phyloP scores from a whole-genome alignment of 2,888 invertebrate species.

The Caenorhabditis drosophilae region DNA sequence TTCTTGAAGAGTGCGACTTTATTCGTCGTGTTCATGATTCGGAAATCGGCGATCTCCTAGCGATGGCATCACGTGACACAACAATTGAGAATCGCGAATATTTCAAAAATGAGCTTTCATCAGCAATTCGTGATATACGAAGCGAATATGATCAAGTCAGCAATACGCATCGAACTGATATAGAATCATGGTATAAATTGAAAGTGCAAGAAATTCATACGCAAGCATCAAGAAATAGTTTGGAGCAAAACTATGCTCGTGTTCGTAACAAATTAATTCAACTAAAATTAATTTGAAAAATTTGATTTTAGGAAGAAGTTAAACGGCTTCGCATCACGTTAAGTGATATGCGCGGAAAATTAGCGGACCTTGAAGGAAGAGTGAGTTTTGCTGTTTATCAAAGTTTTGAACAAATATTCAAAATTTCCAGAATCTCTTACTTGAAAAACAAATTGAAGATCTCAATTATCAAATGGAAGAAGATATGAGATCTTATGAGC shows the following conservation, averaged over 20 bases:
- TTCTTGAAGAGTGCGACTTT: slow-evolving; percentile 73
- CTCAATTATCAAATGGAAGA: slow-evolving; percentile 71
- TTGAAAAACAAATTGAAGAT: slow-evolving; percentile 72
- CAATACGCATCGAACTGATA: slow-evolving; percentile 71
- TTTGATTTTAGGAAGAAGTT: slow-evolving; percentile 46
- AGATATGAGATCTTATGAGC: slow-evolving; percentile 69
- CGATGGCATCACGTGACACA: slow-evolving; percentile 71
- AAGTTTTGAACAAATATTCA: not conserved
- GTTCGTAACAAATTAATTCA: slow-evolving; percentile 2
- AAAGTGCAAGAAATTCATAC: slow-evolving; percentile 73
- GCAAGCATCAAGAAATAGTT: slow-evolving; percentile 39
- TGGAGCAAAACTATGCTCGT: slow-evolving; percentile 47
- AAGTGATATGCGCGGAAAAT: slow-evolving; percentile 71
- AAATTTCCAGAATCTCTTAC: slow-evolving; percentile 70
- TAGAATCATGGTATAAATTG: slow-evolving; percentile 73
- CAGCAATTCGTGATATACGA: slow-evolving; percentile 73
- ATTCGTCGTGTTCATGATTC: slow-evolving; percentile 71
- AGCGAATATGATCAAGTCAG: slow-evolving; percentile 72
- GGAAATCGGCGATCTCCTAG: slow-evolving; percentile 38
- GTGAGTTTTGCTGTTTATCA: slow-evolving; percentile 69
- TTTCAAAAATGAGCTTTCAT: slow-evolving; percentile 73
- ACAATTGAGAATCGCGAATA: slow-evolving; percentile 73
- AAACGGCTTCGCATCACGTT: slow-evolving; percentile 71
- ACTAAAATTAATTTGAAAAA: too few relatives aligned
- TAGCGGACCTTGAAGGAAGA: slow-evolving; percentile 72